Percentiles rank a stretch among this genome's conserved stretches.
Evolutionary conservation across 2,113 vertebrate species (phyloP).

Genomic region (Atlantisia rogersi): DNA sequence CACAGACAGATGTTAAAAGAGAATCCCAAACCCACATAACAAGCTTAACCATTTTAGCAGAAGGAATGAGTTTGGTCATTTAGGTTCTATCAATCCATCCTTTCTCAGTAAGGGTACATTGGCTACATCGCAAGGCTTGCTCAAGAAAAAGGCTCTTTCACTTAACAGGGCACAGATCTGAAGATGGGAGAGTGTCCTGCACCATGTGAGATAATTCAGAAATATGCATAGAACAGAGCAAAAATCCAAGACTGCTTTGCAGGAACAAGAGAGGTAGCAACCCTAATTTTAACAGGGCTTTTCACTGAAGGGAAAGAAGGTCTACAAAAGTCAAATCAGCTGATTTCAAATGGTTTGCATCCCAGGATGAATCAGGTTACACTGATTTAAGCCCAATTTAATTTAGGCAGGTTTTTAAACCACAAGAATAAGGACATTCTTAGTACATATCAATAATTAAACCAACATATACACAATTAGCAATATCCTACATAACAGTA

Average conservation of each 20-base stretch:
- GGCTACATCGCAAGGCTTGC: constrained; percentile 1
- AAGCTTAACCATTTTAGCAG: not conserved
- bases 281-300: constrained; percentile 77
- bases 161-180: constrained; percentile 12
- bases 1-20: not conserved
- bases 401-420: constrained; percentile 84
- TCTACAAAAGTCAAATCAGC: constrained; percentile 79
- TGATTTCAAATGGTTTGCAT: constrained; percentile 81
- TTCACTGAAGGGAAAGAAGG: constrained; percentile 74
- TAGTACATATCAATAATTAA: constrained; percentile 88
- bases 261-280: constrained; percentile 69
- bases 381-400: constrained; percentile 83
- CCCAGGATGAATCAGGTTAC: constrained; percentile 82
- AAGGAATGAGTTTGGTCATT: not conserved
- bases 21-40: not conserved
- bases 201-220: not conserved
- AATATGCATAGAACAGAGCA: constrained; percentile 48
- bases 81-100: not conserved
- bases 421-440: constrained; percentile 85
- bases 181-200: constrained; percentile 33
- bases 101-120: not conserved
- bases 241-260: constrained; percentile 57
- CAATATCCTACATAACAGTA: constrained; percentile 80
- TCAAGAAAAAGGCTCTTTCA: constrained; percentile 31
- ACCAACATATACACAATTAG: constrained; percentile 86